phyloP scores from a whole-genome alignment of 2,797 vertebrate genomes.

The Acrossocheilus fasciatus region DNA sequence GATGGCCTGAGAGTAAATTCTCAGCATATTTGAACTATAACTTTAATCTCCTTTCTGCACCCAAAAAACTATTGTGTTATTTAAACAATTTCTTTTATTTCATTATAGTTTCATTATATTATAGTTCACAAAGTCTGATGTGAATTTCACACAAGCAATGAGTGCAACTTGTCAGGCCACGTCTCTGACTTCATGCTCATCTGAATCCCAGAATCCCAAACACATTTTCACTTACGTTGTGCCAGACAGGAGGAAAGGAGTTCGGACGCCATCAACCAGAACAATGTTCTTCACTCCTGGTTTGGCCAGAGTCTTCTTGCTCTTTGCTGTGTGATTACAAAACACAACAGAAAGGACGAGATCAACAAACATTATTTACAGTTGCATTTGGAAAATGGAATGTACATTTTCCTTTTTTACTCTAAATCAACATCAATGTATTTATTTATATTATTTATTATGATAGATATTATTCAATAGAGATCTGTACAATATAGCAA shows the following conservation, averaged over 20 bases:
- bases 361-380: not conserved
- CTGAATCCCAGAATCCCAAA: not conserved
- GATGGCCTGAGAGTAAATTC: not conserved
- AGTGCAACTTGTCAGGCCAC: not conserved
- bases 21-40: not conserved
- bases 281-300: conserved; percentile 90
- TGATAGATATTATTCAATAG: too few relatives aligned
- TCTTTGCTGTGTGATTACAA: conserved; percentile 77
- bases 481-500: not conserved
- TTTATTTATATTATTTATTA: not conserved
- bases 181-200: not conserved
- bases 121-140: not conserved
- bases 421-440: not conserved
- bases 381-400: not conserved
- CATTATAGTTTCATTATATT: too few relatives aligned
- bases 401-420: not conserved
- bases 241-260: conserved; percentile 90
- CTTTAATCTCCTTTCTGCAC: not conserved
- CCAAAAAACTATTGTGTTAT: not conserved
- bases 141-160: not conserved
- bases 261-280: conserved; percentile 94
- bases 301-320: conserved; percentile 88
- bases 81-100: not conserved
- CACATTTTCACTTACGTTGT: conserved; percentile 82
- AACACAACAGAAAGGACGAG: not conserved